Evolutionary conservation across 2,797 vertebrate species (phyloP).

Genomic region (Phataginus tetradactyla): DNA sequence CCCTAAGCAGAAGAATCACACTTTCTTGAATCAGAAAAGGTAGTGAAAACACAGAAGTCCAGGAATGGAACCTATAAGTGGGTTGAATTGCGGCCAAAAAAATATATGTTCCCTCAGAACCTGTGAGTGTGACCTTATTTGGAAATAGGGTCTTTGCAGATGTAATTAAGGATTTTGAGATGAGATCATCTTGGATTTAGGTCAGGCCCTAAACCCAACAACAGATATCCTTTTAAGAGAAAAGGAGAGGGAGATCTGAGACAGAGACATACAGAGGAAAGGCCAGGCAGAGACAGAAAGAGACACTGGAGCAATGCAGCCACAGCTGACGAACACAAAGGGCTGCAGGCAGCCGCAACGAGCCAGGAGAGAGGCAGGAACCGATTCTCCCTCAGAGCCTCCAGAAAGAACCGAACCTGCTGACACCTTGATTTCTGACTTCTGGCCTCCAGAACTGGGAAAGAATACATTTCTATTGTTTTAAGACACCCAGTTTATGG

Average conservation of each 20-base stretch:
- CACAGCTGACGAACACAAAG: too few relatives aligned
- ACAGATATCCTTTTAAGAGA: not conserved
- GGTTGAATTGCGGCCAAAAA: not conserved
- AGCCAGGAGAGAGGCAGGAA: not conserved
- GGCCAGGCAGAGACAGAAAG: too few relatives aligned
- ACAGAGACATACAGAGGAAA: not conserved
- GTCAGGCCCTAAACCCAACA: not conserved
- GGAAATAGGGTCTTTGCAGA: not conserved
- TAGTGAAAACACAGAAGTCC: not conserved
- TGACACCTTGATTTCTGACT: not conserved
- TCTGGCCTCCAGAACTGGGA: not conserved
- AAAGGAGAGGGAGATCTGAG: not conserved
- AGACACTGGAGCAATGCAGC: fast-evolving
- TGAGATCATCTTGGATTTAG: not conserved
- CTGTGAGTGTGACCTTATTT: not conserved
- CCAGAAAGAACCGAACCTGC: not conserved
- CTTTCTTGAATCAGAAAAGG: not conserved
- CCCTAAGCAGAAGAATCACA: not conserved
- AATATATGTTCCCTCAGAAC: not conserved
- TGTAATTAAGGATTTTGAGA: not conserved
- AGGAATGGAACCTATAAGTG: not conserved
- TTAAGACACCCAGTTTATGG: not conserved
- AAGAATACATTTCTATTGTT: not conserved
- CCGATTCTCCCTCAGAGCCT: not conserved
- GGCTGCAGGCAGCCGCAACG: fast-evolving